Base-by-base conservation (phyloP, 2,888 invertebrate species). In the Archaeoteleia sp. region DNA sequence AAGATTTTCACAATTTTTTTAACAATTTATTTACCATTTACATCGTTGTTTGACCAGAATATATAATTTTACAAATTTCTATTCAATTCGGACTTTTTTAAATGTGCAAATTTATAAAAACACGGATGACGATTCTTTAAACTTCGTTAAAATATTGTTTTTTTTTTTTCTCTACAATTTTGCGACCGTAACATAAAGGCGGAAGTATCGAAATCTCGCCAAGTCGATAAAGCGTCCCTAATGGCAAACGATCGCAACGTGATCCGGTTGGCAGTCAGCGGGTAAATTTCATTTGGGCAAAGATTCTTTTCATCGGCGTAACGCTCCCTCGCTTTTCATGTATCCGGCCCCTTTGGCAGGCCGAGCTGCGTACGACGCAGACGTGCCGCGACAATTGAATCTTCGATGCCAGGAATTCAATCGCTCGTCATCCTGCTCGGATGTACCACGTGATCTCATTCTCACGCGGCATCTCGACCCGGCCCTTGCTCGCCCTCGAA, bases 201-300 rank as follows among this genome's bases (percentile, higher is more conserved):
- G 54, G 54, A 39, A 54, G 48, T 62, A 62, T 54, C 62, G 62
- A 48, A 54, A 51, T 45, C 60, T 51, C 43, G 57, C 46, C 53
- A 43, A 57, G 46, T 51, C 67, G 67, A 69, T 72, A 73, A 72
- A 73, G 71, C 73, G 58, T 65, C 54, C 67, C 35, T 67, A 53
- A 65, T 67, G 67, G 62, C 63, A 69, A 57, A 67, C 57, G 60
- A 34, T 42, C 40, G 66, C 34, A 43, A 67, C 77, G 76, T 75
- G 74, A 73, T 70, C 45, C 58, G 77, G 70, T 69, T 74, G 62
- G 71, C 61, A 74, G 73, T 71, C 62, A 69, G 71, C 67, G 68
- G 70, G 71, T 74, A 72, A 76, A 77, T 76, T 76, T 74, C 71
- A 74, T 72, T 73, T 70, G 65, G 67, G 67, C 67, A 62, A n/a